phyloP scores from a whole-genome alignment of 1,140 invertebrate genomes.

The Meloidogyne floridensis region DNA sequence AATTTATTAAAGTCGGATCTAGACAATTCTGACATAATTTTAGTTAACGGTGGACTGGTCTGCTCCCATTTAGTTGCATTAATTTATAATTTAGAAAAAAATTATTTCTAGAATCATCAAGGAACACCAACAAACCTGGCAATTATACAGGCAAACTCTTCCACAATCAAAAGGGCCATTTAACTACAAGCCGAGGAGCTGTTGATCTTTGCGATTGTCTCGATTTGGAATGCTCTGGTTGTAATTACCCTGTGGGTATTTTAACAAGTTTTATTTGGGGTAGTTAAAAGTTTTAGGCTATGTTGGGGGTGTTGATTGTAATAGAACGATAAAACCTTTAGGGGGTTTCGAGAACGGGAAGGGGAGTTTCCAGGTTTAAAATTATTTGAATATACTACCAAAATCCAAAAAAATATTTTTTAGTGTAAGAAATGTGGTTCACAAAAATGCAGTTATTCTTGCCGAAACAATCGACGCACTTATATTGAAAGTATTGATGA shows the following conservation, averaged over 20 bases:
- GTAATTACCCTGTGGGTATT: slow-evolving; percentile 25
- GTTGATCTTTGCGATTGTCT: slow-evolving; percentile 51
- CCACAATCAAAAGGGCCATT: not conserved
- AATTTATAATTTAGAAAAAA: too few relatives aligned
- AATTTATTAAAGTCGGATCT: too few relatives aligned
- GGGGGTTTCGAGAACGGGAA: too few relatives aligned
- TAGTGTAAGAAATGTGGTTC: slow-evolving; percentile 38
- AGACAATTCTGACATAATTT: too few relatives aligned
- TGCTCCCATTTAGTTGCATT: too few relatives aligned
- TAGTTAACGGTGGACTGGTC: too few relatives aligned
- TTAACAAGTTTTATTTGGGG: not conserved
- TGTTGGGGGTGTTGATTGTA: too few relatives aligned
- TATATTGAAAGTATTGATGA: slow-evolving; percentile 22
- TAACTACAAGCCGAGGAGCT: not conserved
- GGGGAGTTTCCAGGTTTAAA: too few relatives aligned
- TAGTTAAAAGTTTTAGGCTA: too few relatives aligned
- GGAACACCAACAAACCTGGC: too few relatives aligned
- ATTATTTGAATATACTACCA: too few relatives aligned
- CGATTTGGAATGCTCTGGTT: slow-evolving; percentile 36
- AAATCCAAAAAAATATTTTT: not conserved
- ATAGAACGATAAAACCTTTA: too few relatives aligned
- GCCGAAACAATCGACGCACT: slow-evolving; percentile 26
- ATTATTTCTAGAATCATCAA: not conserved
- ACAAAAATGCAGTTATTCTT: slow-evolving; percentile 38
- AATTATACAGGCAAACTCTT: not conserved